Evolutionary conservation across 2,797 vertebrate species (phyloP), one percentile per base, ranked within the genome.

Genomic region (Gobionotothen gibberifrons): DNA sequence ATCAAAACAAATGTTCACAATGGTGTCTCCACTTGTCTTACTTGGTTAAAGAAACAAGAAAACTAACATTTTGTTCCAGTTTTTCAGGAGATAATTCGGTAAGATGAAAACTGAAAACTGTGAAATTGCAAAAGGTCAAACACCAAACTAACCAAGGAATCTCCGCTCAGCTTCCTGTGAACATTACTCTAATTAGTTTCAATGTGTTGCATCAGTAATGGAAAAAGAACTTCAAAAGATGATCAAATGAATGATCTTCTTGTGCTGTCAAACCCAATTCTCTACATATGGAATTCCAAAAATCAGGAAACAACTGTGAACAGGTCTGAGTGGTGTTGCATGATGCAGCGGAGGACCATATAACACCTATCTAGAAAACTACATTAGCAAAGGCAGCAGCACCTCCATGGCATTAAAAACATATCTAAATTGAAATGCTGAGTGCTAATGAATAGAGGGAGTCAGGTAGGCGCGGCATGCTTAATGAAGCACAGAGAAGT

Each of bases 141-240:
- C 40, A 60, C 46, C 42, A 78, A 81, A 69, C 43, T n/a, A 17
- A 72, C 53, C 16, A 13, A 51, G 36, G 15, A 39, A 66, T 60
- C 48, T 72, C 29, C 48, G 62, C 75, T 67, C 12, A 70, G 60
- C 64, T 73, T 67, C 26, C 53, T 12, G 53, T 22, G 55, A 77
- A 53, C 72, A 36, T 72, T 4, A 61, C 57, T 79, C 21, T 36
- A 42, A 14, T 15, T 19, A 15, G 51, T 92, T 92, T 63, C 85
- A 85, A 53, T 54, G 16, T 17, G 72, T 91, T 92, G 78, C 89
- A 88, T 89, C 87, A 92, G 81, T 76, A 67, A 86, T 63, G 3
- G 52, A 40, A 43, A 51, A 66, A 12, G 11, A 22, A 68, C 58
- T 72, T 84, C 71, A 82, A 83, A 80, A 82, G 69, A 69, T 74